Percentiles rank a stretch among this genome's conserved stretches.
These are phyloP conservation scores for Dendropsophus ebraccatus DNA, from an alignment of 2,113 vertebrate species.

Conservation along the genomic window DNA sequence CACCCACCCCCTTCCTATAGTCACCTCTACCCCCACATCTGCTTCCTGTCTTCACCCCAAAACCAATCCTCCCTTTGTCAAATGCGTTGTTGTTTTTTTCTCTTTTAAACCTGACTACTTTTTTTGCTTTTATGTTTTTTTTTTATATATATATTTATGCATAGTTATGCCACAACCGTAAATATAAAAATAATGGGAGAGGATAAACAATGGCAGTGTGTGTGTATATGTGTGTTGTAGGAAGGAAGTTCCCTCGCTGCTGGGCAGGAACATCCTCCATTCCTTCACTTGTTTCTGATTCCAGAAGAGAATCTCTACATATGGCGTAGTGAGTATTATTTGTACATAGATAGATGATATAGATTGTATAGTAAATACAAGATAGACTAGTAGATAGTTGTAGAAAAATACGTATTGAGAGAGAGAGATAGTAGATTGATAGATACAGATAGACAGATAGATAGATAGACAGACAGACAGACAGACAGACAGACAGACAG, in stretches of 20 bases:
- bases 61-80: conserved; percentile 77
- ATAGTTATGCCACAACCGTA: conserved; percentile 77
- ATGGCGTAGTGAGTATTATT: not conserved
- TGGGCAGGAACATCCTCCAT: not conserved
- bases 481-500: no score
- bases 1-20: conserved; percentile 83
- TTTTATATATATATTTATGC: conserved; percentile 83
- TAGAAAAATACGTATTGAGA: no score
- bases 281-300: not conserved
- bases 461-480: no score
- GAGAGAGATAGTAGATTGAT: no score
- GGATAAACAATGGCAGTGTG: not conserved
- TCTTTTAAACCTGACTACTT: conserved; percentile 87
- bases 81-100: conserved; percentile 86
- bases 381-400: no score
- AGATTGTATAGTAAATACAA: no score
- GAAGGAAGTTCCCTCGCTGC: not conserved
- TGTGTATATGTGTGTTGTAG: not conserved
- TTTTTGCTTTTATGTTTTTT: no score
- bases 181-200: conserved; percentile 56
- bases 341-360: not conserved
- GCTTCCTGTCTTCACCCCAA: conserved; percentile 70
- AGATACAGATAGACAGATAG: no score
- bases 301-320: not conserved
- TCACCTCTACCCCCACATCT: conserved; percentile 68